phyloP scores from a whole-genome alignment of 92 coral and sea anemone species.

The Phymanthus crucifer region DNA sequence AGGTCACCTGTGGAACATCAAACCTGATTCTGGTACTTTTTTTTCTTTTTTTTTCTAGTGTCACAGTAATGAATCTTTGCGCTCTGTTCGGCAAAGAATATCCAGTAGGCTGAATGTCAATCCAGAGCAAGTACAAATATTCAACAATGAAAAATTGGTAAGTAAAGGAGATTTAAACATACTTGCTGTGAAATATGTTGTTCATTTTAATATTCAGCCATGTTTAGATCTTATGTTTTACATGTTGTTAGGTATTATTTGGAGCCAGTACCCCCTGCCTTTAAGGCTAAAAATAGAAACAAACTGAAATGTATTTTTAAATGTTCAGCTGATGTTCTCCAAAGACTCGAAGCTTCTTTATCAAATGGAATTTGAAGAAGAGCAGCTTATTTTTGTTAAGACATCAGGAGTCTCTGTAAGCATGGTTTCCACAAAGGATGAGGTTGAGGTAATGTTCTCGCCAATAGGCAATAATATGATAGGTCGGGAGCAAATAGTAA shows the following conservation, averaged over 20 bases:
- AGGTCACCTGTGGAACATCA: neutral
- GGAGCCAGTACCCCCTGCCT: too few species aligned
- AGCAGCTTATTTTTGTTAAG: slow-evolving; percentile 73
- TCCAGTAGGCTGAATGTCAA: slow-evolving; percentile 67
- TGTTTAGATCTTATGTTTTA: neutral
- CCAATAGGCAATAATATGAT: neutral
- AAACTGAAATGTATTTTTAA: neutral
- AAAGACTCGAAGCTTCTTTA: slow-evolving; percentile 84
- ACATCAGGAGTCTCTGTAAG: slow-evolving; percentile 69
- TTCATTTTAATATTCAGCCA: neutral
- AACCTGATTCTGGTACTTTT: neutral
- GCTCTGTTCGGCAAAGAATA: slow-evolving; percentile 73
- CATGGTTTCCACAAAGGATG: slow-evolving; percentile 81
- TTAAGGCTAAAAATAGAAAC: too few species aligned
- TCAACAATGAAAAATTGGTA: slow-evolving; percentile 78
- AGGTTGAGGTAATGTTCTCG: slow-evolving; percentile 70
- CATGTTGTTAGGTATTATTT: too few species aligned
- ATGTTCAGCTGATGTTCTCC: slow-evolving; percentile 64
- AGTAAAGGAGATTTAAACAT: slow-evolving; percentile 19
- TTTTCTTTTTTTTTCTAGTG: slow-evolving; percentile 36
- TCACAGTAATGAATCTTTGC: slow-evolving; percentile 78
- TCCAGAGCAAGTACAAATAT: slow-evolving; percentile 79
- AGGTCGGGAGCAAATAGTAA: neutral
- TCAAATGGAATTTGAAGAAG: slow-evolving; percentile 85
- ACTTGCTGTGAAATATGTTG: too few species aligned